Evolutionary conservation across 2,888 invertebrate species (phyloP).

Genomic region (Lomographa bimaculata): DNA sequence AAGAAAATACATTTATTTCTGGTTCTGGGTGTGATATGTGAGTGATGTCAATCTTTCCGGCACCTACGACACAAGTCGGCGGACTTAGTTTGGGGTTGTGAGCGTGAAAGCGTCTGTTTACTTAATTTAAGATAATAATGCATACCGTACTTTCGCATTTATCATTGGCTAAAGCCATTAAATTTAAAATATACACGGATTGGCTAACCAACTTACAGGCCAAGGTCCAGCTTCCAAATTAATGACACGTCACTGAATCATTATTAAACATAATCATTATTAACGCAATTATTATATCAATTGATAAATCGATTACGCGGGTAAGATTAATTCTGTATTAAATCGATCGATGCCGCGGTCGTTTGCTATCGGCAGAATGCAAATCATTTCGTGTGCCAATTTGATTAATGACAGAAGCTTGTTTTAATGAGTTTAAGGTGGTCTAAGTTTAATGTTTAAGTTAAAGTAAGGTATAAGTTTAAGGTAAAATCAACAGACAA

Average conservation of each 20-base stretch:
- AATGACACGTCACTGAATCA: conserved; percentile 43
- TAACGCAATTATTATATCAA: conserved; percentile 36
- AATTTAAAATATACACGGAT: not conserved
- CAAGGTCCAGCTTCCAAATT: conserved; percentile 36
- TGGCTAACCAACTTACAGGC: conserved; percentile 16
- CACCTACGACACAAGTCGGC: too few species aligned
- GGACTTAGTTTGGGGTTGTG: too few species aligned
- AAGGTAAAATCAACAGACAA: too few species aligned
- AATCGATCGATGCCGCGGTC: conserved; percentile 1
- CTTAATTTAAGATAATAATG: too few species aligned
- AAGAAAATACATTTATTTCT: too few species aligned
- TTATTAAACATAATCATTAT: conserved; percentile 36
- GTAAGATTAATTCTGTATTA: conserved; percentile 22
- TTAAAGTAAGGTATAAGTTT: too few species aligned
- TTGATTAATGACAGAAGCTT: conserved; percentile 5
- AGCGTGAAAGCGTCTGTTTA: too few species aligned
- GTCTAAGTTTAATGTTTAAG: too few species aligned
- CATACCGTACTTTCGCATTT: too few species aligned
- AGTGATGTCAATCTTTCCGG: too few species aligned
- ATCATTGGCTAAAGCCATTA: too few species aligned
- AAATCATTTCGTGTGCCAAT: conserved; percentile 8
- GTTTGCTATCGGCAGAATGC: conserved; percentile 10
- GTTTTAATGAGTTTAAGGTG: not conserved
- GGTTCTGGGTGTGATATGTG: too few species aligned
- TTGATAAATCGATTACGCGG: conserved; percentile 32